phyloP scores from a whole-genome alignment of 2,797 vertebrate genomes.

The Halcyon badia region DNA sequence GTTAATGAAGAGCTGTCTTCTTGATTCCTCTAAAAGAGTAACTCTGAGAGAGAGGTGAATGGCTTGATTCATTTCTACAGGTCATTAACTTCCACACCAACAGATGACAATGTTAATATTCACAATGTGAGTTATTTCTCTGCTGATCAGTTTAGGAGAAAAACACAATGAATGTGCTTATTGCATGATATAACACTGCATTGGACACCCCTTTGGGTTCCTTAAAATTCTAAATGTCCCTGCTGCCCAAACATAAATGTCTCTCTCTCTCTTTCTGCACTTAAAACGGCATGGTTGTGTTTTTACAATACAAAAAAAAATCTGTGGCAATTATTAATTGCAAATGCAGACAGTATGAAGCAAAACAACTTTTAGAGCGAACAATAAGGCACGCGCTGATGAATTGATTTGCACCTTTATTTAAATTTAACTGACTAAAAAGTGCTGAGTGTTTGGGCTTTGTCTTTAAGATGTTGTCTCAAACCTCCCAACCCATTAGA shows the following conservation, averaged over 20 bases:
- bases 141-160: slow-evolving; percentile 6
- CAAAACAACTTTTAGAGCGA: background rate
- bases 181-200: fast-evolving
- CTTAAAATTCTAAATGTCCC: background rate
- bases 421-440: background rate
- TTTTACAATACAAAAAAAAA: background rate
- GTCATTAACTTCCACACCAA: slow-evolving; percentile 30
- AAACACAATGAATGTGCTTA: background rate
- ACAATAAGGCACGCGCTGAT: background rate
- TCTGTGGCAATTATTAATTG: background rate
- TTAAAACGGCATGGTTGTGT: background rate
- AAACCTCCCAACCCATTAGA: background rate
- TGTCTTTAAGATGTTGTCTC: background rate
- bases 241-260: background rate
- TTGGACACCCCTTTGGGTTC: background rate
- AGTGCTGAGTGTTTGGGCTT: background rate
- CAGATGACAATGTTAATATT: slow-evolving; percentile 32
- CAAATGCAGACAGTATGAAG: background rate
- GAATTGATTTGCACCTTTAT: background rate
- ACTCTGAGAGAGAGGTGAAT: slow-evolving; percentile 3
- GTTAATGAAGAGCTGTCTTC: slow-evolving; percentile 29
- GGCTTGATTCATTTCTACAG: background rate
- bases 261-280: too few species aligned
- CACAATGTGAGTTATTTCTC: slow-evolving; percentile 26
- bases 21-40: slow-evolving; percentile 14